These are phyloP conservation scores for Neolamprologus kungweensis DNA, from an alignment of 2,113 vertebrate genomes.

Conservation along the genomic window DNA sequence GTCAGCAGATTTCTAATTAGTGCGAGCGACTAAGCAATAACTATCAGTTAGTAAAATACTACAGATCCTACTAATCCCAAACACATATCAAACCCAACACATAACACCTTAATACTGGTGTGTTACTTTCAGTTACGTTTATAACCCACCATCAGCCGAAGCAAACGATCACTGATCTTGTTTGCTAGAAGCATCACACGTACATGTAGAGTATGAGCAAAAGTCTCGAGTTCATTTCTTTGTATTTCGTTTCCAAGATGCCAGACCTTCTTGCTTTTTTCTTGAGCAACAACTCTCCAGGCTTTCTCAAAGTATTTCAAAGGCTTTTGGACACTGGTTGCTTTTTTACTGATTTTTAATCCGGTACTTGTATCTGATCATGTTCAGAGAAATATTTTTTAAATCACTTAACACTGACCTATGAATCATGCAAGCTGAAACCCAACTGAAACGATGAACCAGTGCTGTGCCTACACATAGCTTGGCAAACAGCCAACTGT, in stretches of 20 bases:
- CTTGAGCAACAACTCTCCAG: neutral
- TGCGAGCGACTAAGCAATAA: neutral
- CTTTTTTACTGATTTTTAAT: neutral
- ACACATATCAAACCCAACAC: neutral
- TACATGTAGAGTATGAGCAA: neutral
- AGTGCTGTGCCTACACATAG: neutral
- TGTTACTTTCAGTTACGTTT: neutral
- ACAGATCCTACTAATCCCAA: neutral
- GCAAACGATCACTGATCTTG: neutral
- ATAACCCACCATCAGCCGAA: neutral
- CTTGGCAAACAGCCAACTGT: neutral
- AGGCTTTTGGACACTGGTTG: neutral
- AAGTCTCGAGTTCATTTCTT: accelerated
- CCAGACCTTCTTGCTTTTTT: neutral
- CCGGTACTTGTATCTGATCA: neutral
- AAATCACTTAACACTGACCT: neutral
- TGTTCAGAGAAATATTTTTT: neutral
- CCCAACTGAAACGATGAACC: neutral
- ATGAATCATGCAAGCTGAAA: neutral
- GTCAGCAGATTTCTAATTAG: neutral
- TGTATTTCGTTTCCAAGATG: neutral
- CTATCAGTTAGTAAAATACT: neutral
- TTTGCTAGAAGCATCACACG: neutral
- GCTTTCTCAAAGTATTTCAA: accelerated
- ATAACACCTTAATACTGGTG: neutral